Conservation (phyloP, 2,797 vertebrate species). For the Uromys caudimaculatus region DNA sequence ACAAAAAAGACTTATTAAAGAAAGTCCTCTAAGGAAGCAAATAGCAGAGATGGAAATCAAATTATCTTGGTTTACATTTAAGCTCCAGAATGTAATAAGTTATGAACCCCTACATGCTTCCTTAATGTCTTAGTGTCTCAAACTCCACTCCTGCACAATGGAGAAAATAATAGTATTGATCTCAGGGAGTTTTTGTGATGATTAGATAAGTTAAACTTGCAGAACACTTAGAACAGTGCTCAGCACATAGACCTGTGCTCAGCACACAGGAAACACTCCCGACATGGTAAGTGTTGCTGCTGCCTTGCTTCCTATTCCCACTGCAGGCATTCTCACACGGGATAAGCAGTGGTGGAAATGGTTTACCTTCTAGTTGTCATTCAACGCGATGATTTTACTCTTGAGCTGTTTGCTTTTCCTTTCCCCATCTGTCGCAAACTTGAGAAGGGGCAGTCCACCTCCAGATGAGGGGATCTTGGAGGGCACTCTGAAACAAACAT, state of each 20-base stretch:
- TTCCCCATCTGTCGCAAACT: background rate
- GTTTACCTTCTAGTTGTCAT: background rate
- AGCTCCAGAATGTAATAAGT: slow-evolving; percentile 11
- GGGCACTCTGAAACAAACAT: background rate
- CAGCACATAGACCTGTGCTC: slow-evolving; percentile 11
- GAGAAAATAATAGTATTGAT: background rate
- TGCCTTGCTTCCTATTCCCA: background rate
- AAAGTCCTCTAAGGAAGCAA: slow-evolving; percentile 20
- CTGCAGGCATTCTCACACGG: background rate
- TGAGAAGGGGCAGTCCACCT: background rate
- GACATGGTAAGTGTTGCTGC: background rate
- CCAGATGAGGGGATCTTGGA: background rate
- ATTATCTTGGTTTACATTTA: slow-evolving; percentile 35
- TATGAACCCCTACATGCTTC: slow-evolving; percentile 36
- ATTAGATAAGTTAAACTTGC: slow-evolving; percentile 21
- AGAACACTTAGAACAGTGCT: background rate
- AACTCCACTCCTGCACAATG: slow-evolving; percentile 23
- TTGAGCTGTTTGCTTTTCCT: background rate
- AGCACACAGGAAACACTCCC: background rate
- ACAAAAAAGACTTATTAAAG: slow-evolving; percentile 44
- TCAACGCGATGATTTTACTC: background rate
- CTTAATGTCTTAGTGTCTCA: background rate
- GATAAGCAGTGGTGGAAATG: background rate
- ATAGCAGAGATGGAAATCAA: background rate
- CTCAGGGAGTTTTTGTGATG: background rate